Conservation (phyloP, 2,113 vertebrate genomes). For the Megalops atlanticus region DNA sequence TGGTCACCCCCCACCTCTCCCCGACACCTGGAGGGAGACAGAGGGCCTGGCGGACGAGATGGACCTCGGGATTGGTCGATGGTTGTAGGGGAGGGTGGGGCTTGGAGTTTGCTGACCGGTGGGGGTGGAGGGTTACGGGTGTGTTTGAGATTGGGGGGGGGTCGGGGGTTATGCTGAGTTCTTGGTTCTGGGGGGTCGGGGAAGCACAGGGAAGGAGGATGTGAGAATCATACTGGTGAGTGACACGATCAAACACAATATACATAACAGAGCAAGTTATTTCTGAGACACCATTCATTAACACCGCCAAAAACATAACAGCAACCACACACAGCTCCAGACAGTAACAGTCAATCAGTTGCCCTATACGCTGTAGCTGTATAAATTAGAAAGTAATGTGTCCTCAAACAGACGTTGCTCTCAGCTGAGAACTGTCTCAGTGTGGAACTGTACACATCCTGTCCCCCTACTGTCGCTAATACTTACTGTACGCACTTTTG, state of each 20-base stretch:
- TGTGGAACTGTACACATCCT: too few species aligned
- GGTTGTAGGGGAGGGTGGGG: neutral
- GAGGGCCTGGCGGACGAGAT: constrained; percentile 45
- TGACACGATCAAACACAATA: neutral
- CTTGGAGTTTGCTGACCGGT: neutral
- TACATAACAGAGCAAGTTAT: neutral
- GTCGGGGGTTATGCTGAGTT: neutral
- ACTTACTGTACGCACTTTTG: too few species aligned
- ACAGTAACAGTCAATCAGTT: too few species aligned
- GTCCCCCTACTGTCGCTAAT: too few species aligned
- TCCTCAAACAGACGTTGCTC: too few species aligned
- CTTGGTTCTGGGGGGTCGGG: constrained; percentile 21
- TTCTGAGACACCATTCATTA: too few species aligned
- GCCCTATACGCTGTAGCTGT: too few species aligned
- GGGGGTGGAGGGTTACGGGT: constrained; percentile 25
- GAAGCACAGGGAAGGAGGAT: neutral
- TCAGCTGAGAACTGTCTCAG: too few species aligned
- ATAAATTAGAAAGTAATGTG: too few species aligned
- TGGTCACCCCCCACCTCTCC: neutral
- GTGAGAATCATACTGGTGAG: neutral
- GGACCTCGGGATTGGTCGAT: constrained; percentile 37
- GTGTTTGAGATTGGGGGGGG: constrained; percentile 37
- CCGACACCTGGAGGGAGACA: constrained; percentile 40
- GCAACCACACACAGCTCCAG: neutral
- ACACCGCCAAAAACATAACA: neutral